These are phyloP conservation scores for Scartelaos histophorus DNA, from an alignment of 2,113 vertebrate genomes.

Conservation along the genomic window DNA sequence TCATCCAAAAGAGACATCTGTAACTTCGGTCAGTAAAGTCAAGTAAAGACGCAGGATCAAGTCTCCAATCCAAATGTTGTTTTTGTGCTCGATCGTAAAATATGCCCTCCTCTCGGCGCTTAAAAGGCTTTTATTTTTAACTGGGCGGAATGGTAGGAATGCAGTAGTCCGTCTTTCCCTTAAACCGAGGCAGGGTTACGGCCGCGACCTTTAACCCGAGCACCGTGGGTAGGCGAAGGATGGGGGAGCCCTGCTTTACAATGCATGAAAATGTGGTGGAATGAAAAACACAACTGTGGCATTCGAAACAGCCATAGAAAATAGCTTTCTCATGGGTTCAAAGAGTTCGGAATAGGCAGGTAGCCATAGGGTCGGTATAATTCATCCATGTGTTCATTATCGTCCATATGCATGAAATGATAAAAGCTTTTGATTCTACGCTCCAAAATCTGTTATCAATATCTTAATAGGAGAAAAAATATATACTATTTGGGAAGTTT, in stretches of 20 bases:
- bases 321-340: background rate
- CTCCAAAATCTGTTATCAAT: too few species aligned
- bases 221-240: slow-evolving; percentile 42
- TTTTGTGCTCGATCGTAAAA: slow-evolving; percentile 1
- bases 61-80: background rate
- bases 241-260: slow-evolving; percentile 9
- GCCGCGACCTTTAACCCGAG: slow-evolving; percentile 49
- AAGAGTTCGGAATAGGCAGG: background rate
- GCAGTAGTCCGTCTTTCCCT: slow-evolving; percentile 18
- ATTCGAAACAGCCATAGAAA: background rate
- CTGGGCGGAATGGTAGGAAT: slow-evolving; percentile 66
- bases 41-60: background rate
- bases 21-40: background rate
- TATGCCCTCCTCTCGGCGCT: slow-evolving; percentile 14
- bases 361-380: slow-evolving; percentile 6
- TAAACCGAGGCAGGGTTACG: slow-evolving; percentile 56
- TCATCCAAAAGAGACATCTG: background rate
- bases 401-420: background rate
- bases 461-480: too few species aligned
- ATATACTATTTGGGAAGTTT: too few species aligned
- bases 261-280: slow-evolving; percentile 8
- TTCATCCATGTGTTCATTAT: background rate
- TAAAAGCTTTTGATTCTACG: too few species aligned
- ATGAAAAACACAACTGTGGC: slow-evolving; percentile 5
- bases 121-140: slow-evolving; percentile 51